Base-by-base conservation (phyloP, 64 coral and sea anemone species). In the Cladopsammia gracilis region DNA sequence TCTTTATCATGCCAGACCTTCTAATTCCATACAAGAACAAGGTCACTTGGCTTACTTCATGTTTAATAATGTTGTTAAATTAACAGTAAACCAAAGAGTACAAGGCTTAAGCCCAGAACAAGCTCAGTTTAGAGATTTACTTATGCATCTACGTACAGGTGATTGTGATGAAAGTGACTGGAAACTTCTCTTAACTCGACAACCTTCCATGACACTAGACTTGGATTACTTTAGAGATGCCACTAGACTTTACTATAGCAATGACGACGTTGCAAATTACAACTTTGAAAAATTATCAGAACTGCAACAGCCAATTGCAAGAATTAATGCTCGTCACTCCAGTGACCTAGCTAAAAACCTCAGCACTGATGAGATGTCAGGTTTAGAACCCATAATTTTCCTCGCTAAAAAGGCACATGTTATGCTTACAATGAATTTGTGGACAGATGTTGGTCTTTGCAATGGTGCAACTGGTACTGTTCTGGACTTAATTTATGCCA, bases 51-150 rank as follows among this genome's bases (percentile, higher is more conserved):
- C 82, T 19, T 86, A 68, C 34, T 47, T 42, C 2, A 19, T 54
- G 77, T 79, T 79, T 79, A 60, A 86, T 18, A 65, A 6, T 22
- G 82, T 86, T 22, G 82, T 86, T 20, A 86, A 68, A 68, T 60
- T 86, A 62, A 62, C 10, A 62, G 12, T 62, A 62, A 62, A 62
- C 60, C 60, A 62, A 11, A 7, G 15, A 62, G 60, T 62, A 16
- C 60, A 62, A 62, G 60, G 60, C 60, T 62, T 6, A 6, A 62
- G 60, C 60, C 60, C 60, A 62, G 60, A 62, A 62, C 60, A 62
- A 62, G 60, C 12, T 3, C 4, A 62, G 60, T 62, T 62, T 11
- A 62, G 60, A 62, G 60, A 62, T 62, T 62, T 62, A 62, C 51
- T 53, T 10, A 53, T 53, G 51, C 51, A 53, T 4, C 4, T 53